phyloP scores from a whole-genome alignment of 1,140 invertebrate species.

The Tyrophagus putrescentiae region DNA sequence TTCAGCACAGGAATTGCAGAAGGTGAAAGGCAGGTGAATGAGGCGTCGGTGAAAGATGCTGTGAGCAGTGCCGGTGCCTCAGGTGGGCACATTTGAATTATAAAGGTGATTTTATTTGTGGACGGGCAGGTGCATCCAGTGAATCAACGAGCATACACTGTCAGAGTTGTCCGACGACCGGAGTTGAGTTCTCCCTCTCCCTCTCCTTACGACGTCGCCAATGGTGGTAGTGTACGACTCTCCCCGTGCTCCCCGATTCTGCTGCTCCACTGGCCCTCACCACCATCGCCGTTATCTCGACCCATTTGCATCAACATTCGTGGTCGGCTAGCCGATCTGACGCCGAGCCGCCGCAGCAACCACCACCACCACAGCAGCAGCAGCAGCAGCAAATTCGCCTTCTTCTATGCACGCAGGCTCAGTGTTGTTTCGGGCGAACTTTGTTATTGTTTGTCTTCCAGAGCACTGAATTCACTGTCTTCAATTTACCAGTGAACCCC shows the following conservation, averaged over 20 bases:
- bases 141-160: too few relatives aligned
- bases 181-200: neutral
- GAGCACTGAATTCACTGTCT: neutral
- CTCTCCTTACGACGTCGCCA: neutral
- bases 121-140: conserved; percentile 1
- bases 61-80: too few relatives aligned
- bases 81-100: too few relatives aligned
- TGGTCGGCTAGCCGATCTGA: neutral
- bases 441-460: conserved; percentile 14
- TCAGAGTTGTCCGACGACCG: too few relatives aligned
- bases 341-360: neutral
- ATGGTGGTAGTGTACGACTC: neutral
- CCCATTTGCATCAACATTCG: neutral
- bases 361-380: neutral
- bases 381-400: neutral
- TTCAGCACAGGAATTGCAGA: too few relatives aligned
- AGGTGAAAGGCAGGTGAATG: neutral
- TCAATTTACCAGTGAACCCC: neutral
- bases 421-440: too few relatives aligned
- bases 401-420: neutral
- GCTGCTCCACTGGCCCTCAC: neutral
- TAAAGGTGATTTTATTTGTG: neutral
- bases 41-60: neutral
- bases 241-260: neutral
- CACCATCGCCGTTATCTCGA: too few relatives aligned